Base-by-base conservation (phyloP, 2,113 vertebrate species). In the Morone chrysops region DNA sequence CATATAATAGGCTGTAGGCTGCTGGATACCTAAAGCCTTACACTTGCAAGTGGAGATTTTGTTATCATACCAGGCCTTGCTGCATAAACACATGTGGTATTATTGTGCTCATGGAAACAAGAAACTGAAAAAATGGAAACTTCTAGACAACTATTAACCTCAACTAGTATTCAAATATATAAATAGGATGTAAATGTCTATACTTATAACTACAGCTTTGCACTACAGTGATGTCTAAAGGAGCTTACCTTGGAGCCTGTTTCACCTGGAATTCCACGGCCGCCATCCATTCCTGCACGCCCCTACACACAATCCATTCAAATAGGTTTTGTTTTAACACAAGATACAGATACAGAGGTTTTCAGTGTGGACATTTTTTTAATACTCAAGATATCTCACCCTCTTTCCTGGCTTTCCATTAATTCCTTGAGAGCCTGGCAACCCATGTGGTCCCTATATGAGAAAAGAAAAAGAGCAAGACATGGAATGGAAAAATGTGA, bases 181-280 rank as follows among this genome's bases (percentile, higher is more conserved):
- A 50, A 3, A 11, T 12, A 65, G 2, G 43, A 25, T 0, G 0
- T 61, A 9, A 31, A 71, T 2, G 47, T 18, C 47, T 31, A 31
- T 31, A 31, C 31, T 31, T 31, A 4, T 31, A 31, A 31, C 31
- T 31, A 31, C 31, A 31, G 31, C 31, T 31, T 31, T 31, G 31
- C 31, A 31, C 31, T 31, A 31, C 31, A 59, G 4, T 57, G 43
- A 68, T 41, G 45, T 43, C 22, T 69, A 50, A 50, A 41, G 45
- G 14, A 20, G 17, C 83, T 71, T 67, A 98, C 97, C 96, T 98
- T 99, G 9, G 93, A 56, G 54, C 97, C 97, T 0, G 97, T 96
- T 84, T 98, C 96, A 47, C 97, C 97, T 0, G 97, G 97, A 60
- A 95, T 88, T 31, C 97, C 97, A n/a, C 97, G 95, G 63, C 94